Evolutionary conservation across 1,140 invertebrate genomes (phyloP).

Genomic region (Caerostris extrusa): DNA sequence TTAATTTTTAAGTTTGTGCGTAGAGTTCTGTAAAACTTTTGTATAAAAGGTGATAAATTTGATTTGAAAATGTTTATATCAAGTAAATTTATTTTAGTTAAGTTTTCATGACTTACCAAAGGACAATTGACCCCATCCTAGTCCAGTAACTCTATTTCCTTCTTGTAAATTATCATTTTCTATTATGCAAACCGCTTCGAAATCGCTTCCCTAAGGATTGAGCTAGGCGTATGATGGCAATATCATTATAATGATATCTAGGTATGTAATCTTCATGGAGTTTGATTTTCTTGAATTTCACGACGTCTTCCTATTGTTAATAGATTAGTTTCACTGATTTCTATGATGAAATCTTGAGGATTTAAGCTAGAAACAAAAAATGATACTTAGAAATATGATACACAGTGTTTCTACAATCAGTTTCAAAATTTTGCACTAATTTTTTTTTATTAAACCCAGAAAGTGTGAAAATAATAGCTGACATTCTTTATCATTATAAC

Average conservation of each 20-base stretch:
- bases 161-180: slow-evolving; percentile 15
- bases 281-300: slow-evolving; percentile 15
- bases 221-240: slow-evolving; percentile 49
- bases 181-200: slow-evolving; percentile 58
- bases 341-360: neutral
- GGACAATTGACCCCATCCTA: slow-evolving; percentile 58
- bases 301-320: neutral
- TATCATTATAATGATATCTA: slow-evolving; percentile 45
- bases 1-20: too few species aligned
- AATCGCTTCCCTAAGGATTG: neutral
- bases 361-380: slow-evolving; percentile 27
- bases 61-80: too few species aligned
- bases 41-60: too few species aligned
- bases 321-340: slow-evolving; percentile 52
- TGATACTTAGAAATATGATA: too few species aligned
- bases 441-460: too few species aligned
- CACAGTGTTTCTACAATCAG: too few species aligned
- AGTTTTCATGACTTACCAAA: slow-evolving; percentile 46
- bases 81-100: too few species aligned
- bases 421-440: too few species aligned
- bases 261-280: slow-evolving; percentile 24
- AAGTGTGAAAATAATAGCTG: too few species aligned
- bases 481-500: neutral
- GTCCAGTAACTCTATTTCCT: slow-evolving; percentile 5
- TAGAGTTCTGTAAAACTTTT: too few species aligned